These are phyloP conservation scores for Liasis olivaceus DNA, from an alignment of 2,797 vertebrate species.

Conservation along the genomic window DNA sequence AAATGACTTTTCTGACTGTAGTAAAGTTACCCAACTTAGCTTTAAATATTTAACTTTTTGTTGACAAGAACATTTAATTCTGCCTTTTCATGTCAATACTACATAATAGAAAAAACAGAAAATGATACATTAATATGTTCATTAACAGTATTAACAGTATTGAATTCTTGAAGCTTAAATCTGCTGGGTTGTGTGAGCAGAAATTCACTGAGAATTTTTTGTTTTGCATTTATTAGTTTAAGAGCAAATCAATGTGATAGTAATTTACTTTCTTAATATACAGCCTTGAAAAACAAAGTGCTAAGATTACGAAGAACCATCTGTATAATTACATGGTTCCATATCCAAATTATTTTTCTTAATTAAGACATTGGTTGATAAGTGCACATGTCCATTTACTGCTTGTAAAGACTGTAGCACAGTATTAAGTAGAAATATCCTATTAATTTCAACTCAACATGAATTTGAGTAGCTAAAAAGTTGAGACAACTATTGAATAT, in stretches of 20 bases:
- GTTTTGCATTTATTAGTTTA: conserved; percentile 8
- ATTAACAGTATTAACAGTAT: neutral
- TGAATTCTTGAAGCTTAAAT: neutral
- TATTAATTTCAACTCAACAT: conserved; percentile 40
- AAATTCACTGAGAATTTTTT: neutral
- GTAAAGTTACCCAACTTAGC: neutral
- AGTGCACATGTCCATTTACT: conserved; percentile 36
- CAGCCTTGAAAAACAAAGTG: conserved; percentile 43
- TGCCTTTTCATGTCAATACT: neutral
- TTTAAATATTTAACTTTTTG: neutral
- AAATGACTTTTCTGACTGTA: neutral
- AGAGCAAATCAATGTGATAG: neutral
- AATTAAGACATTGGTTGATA: conserved; percentile 55
- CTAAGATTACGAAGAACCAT: conserved; percentile 45
- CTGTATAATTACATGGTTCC: conserved; percentile 53
- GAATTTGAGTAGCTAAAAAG: conserved; percentile 52
- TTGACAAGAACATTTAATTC: neutral
- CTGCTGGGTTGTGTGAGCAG: neutral
- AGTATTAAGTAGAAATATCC: conserved; percentile 51
- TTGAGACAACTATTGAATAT: conserved; percentile 43
- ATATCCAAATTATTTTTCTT: conserved; percentile 41
- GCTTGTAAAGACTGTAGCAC: conserved; percentile 41
- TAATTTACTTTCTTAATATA: conserved; percentile 34
- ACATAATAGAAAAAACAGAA: neutral
- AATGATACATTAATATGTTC: neutral